A percentile compares a stretch with the other conserved stretches of the same genome.
Conservation (phyloP, 2,888 invertebrate species). For the Apotomis turbidana region DNA sequence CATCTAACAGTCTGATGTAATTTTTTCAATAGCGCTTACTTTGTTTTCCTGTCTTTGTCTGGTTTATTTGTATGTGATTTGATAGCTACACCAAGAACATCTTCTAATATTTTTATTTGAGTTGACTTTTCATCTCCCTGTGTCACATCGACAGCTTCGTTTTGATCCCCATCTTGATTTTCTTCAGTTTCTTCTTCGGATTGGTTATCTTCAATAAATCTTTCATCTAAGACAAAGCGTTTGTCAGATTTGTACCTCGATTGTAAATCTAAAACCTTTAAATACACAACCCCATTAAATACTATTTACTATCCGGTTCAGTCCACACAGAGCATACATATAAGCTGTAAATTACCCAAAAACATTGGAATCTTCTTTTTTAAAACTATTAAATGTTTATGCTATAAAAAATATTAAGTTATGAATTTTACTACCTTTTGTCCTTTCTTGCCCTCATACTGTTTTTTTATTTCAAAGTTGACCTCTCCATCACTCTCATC, state of each 20-base stretch:
- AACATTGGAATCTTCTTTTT: too few species aligned
- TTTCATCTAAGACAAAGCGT: conserved; percentile 89
- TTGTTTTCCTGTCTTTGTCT: conserved; percentile 51
- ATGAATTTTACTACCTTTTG: conserved; percentile 76
- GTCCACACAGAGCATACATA: too few species aligned
- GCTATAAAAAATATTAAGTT: conserved; percentile 1
- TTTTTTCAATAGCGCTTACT: conserved; percentile 54
- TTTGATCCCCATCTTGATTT: conserved; percentile 55
- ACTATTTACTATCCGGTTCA: too few species aligned
- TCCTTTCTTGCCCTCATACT: conserved; percentile 86
- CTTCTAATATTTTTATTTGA: conserved; percentile 82
- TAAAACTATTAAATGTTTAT: too few species aligned
- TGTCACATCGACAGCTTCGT: conserved; percentile 69
- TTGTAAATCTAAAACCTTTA: conserved; percentile 88
- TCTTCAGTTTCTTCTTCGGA: conserved; percentile 59
- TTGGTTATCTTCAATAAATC: conserved; percentile 86
- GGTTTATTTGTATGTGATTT: conserved; percentile 52
- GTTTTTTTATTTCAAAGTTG: conserved; percentile 86
- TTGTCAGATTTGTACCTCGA: conserved; percentile 89
- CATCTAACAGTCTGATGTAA: neutral
- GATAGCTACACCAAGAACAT: conserved; percentile 80
- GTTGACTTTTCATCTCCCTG: conserved; percentile 77
- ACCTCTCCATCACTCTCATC: conserved; percentile 81
- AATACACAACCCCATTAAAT: conserved; percentile 30
- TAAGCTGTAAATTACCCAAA: too few species aligned